Percentiles rank a stretch among this genome's conserved stretches.
These are phyloP conservation scores for Halisarca cf. caerulea DNA, from an alignment of 37 sponge, comb jelly and placozoan genomes.

Conservation along the genomic window DNA sequence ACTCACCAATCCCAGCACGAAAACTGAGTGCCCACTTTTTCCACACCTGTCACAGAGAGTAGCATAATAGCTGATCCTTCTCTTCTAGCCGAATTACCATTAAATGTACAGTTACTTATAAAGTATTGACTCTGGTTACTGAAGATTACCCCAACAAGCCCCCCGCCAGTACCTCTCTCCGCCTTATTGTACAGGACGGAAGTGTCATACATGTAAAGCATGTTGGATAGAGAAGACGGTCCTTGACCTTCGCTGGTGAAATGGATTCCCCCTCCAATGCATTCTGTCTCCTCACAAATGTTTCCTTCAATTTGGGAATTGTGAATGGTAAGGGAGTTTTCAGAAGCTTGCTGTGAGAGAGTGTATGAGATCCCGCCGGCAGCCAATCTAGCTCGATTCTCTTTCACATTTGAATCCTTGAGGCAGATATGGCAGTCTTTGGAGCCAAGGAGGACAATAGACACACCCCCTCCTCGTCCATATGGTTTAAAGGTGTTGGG, in stretches of 20 bases:
- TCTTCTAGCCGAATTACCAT: neutral
- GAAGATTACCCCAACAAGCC: neutral
- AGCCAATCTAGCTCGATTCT: neutral
- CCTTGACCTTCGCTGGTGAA: constrained; percentile 4
- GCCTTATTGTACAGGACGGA: neutral
- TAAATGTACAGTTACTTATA: neutral
- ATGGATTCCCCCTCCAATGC: neutral
- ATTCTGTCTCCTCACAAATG: neutral
- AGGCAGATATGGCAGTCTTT: neutral
- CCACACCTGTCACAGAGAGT: neutral
- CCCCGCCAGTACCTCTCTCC: neutral
- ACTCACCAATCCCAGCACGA: constrained; percentile 9
- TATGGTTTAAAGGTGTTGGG: neutral
- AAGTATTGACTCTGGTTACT: neutral
- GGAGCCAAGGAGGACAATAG: neutral
- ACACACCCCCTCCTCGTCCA: neutral
- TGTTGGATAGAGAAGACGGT: neutral
- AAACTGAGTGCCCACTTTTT: neutral
- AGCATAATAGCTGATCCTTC: neutral
- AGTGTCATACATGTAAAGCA: neutral
- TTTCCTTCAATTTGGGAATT: neutral
- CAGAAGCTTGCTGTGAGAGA: neutral
- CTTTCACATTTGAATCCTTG: neutral
- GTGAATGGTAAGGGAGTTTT: neutral
- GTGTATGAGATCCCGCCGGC: neutral